These are phyloP conservation scores for Pipistrellus nathusii DNA, from an alignment of 2,797 vertebrate genomes.

Conservation along the genomic window DNA sequence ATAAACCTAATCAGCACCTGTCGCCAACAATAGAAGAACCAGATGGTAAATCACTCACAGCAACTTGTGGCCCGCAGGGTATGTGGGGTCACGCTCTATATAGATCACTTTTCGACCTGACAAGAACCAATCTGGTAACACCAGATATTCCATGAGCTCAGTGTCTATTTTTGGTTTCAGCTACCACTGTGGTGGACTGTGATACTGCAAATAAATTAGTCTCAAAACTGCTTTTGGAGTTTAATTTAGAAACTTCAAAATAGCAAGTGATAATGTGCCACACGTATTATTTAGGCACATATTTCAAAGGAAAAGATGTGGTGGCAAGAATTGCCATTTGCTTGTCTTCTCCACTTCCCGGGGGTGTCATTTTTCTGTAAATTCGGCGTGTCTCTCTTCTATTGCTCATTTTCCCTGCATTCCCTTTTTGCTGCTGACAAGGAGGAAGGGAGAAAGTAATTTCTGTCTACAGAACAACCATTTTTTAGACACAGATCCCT, in stretches of 20 bases:
- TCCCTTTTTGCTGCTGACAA: background rate
- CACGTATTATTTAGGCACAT: background rate
- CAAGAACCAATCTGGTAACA: background rate
- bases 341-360: background rate
- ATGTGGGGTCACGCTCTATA: background rate
- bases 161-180: constrained; percentile 32
- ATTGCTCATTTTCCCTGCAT: background rate
- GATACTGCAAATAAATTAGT: background rate
- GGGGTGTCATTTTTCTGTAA: background rate
- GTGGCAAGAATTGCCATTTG: background rate
- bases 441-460: background rate
- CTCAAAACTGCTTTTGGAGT: background rate
- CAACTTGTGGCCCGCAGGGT: background rate
- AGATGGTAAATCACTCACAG: background rate
- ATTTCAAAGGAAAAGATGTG: background rate
- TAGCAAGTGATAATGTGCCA: background rate
- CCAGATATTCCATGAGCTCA: background rate
- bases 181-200: background rate
- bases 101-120: background rate
- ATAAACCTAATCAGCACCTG: background rate
- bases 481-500: background rate
- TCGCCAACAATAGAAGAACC: background rate
- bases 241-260: constrained; percentile 4
- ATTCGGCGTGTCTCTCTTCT: background rate
- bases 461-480: background rate